Evolutionary conservation across 2,888 invertebrate genomes (phyloP).

Genomic region (Parapristionchus giblindavisi): DNA sequence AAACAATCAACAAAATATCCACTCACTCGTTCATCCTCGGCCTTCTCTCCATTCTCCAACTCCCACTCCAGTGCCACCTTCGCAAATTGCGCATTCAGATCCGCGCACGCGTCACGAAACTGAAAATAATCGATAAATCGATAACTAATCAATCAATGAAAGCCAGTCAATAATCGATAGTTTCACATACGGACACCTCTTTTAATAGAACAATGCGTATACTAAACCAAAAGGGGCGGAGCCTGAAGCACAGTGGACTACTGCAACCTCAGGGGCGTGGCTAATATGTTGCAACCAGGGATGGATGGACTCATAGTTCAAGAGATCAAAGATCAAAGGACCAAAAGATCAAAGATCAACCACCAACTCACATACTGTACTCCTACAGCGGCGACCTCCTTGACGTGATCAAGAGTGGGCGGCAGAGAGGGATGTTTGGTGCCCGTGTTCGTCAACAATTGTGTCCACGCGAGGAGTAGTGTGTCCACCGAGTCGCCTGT

Average conservation of each 20-base stretch:
- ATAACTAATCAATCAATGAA: too few species aligned
- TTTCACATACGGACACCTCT: too few species aligned
- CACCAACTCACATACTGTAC: constrained; percentile 48
- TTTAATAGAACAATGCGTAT: too few species aligned
- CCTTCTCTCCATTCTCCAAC: constrained; percentile 43
- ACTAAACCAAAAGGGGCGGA: neutral
- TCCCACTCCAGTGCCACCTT: constrained; percentile 49
- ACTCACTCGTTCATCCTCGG: constrained; percentile 28
- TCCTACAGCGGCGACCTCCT: constrained; percentile 61
- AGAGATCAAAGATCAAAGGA: neutral
- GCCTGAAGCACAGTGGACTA: neutral
- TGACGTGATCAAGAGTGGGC: constrained; percentile 59
- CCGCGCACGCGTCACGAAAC: constrained; percentile 49
- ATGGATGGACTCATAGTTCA: neutral
- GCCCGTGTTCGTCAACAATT: constrained; percentile 34
- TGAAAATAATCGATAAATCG: constrained; percentile 28
- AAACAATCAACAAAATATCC: too few species aligned
- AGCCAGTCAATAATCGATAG: too few species aligned
- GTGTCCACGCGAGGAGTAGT: constrained; percentile 27
- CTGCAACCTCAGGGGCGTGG: neutral
- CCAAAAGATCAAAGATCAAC: neutral
- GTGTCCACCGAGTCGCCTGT: constrained; percentile 26
- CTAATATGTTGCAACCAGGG: too few species aligned
- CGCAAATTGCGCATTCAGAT: constrained; percentile 47
- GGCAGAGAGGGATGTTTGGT: constrained; percentile 42